These are phyloP conservation scores for Aphelenchoides fujianensis DNA, from an alignment of 1,140 invertebrate species.

Conservation along the genomic window DNA sequence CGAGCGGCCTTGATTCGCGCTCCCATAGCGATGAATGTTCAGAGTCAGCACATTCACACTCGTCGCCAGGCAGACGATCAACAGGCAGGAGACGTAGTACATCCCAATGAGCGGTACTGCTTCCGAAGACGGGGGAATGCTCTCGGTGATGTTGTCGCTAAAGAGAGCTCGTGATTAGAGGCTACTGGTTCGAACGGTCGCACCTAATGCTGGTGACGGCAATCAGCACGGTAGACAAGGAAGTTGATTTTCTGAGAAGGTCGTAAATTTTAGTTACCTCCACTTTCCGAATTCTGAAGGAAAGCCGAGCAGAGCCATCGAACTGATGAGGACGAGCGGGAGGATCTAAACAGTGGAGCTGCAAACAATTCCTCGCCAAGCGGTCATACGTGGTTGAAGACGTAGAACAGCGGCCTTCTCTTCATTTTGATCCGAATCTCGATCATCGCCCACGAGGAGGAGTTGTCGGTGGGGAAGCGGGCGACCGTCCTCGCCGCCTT, in stretches of 20 bases:
- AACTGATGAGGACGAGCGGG: conserved; percentile 82
- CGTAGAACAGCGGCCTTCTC: conserved; percentile 57
- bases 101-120: conserved; percentile 80
- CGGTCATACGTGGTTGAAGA: conserved; percentile 58
- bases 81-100: conserved; percentile 85
- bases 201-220: background rate
- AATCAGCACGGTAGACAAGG: conserved; percentile 15
- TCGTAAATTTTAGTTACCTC: conserved; percentile 77
- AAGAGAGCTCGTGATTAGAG: background rate
- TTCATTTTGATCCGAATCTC: conserved; percentile 53
- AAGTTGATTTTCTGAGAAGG: no score
- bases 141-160: conserved; percentile 71
- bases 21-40: conserved; percentile 81
- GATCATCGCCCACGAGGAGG: conserved; percentile 36
- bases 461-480: conserved; percentile 19
- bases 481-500: conserved; percentile 50
- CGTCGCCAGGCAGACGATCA: conserved; percentile 81
- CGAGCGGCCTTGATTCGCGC: conserved; percentile 56
- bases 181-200: background rate
- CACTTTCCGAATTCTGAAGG: conserved; percentile 83
- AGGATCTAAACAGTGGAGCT: no score
- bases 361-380: conserved; percentile 48
- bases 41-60: conserved; percentile 72
- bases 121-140: conserved; percentile 82
- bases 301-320: conserved; percentile 80